Percentiles rank a stretch among this genome's conserved stretches.
Conservation (phyloP, 2,888 invertebrate genomes). For the Odontothrips loti region DNA sequence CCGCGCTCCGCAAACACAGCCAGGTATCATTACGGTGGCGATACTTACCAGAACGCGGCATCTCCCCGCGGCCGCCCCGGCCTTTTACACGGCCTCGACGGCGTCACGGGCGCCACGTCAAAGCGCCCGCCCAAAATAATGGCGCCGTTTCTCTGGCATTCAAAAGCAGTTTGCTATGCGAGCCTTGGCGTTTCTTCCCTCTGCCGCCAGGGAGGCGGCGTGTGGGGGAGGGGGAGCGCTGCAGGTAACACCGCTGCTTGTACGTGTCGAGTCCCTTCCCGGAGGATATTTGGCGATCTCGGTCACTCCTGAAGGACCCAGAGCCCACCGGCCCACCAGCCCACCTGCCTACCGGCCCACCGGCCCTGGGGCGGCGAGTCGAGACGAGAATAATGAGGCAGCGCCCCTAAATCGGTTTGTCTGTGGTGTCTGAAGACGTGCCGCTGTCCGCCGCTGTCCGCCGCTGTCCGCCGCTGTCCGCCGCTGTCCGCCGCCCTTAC, state of each 20-base stretch:
- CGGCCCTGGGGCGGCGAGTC: not conserved
- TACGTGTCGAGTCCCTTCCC: not conserved
- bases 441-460: too few relatives aligned
- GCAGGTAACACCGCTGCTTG: not conserved
- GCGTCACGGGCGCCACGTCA: not conserved
- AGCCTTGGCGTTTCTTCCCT: not conserved
- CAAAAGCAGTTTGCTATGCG: not conserved
- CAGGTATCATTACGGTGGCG: not conserved
- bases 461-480: too few relatives aligned
- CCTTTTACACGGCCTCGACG: not conserved
- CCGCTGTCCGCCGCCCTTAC: too few relatives aligned
- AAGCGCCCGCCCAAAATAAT: not conserved
- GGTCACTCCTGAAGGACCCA: not conserved
- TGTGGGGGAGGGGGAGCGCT: not conserved
- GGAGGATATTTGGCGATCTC: not conserved
- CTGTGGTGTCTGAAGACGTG: too few relatives aligned
- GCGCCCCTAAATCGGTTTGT: not conserved
- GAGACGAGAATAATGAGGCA: not conserved
- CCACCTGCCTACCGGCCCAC: not conserved
- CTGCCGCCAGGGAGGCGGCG: not conserved
- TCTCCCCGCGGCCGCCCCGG: not conserved
- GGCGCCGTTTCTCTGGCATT: not conserved
- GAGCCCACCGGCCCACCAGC: not conserved
- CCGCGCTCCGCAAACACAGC: not conserved
- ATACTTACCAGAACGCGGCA: not conserved